Conservation (phyloP, 1,140 invertebrate species). For the Aphelenchoides besseyi region DNA sequence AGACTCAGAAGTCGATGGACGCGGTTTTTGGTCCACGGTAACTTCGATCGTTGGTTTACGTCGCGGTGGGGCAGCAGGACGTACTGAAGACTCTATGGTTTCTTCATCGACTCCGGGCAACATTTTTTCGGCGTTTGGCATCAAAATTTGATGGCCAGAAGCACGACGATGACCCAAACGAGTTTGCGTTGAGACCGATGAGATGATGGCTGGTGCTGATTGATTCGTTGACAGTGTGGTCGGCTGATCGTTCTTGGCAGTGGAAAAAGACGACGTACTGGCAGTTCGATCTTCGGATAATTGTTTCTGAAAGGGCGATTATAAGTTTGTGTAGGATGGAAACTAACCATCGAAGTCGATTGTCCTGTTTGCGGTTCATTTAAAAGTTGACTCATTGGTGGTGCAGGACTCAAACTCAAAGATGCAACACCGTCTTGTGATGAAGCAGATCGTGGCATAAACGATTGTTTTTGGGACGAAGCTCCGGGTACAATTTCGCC, state of each 20-base stretch:
- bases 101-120: constrained; percentile 11
- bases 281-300: background rate
- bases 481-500: constrained; percentile 60
- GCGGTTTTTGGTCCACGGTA: background rate
- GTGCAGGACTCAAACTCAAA: constrained; percentile 9
- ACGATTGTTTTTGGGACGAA: constrained; percentile 61
- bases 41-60: background rate
- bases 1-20: background rate
- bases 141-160: background rate
- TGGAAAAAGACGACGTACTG: too few species aligned
- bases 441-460: constrained; percentile 59
- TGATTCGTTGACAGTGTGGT: background rate
- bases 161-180: background rate
- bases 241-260: background rate
- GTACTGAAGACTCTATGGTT: background rate
- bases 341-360: background rate
- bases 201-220: background rate
- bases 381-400: constrained; percentile 16
- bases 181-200: background rate
- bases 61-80: background rate
- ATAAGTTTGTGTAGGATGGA: too few species aligned
- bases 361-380: constrained; percentile 2
- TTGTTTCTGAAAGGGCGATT: constrained; percentile 6
- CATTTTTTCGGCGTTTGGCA: background rate
- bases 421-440: constrained; percentile 50